Base-by-base conservation (phyloP, 2,113 vertebrate genomes). In the Myiozetetes cayanensis region DNA sequence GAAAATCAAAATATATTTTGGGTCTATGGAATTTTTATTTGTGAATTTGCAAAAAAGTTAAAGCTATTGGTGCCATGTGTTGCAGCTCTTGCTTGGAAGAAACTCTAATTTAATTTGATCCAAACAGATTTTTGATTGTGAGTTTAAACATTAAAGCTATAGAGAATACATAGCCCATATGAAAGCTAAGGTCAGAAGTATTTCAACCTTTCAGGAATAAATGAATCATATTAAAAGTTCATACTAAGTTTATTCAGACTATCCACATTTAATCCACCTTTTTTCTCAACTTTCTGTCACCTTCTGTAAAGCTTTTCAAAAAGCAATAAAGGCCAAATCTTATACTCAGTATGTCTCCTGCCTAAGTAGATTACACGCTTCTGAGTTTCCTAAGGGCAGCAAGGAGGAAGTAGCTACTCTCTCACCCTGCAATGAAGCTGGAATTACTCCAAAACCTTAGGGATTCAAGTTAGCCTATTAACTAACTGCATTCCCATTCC, bases 361-460 rank as follows among this genome's bases (percentile, higher is more conserved):
- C 31, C 58, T 89, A 92, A 88, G 50, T 49, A 74, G 62, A 91
- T 87, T 80, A 90, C 65, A 80, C 0, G 1, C 46, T 76, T 74
- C 76, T 55, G 85, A 85, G 65, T 80, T 94, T 97, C 90, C 78
- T 83, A 77, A 84, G 75, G 90, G 79, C 87, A 92, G 63, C 72
- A 92, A 77, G 53, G 75, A 86, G 68, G 82, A 97, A 95, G 52
- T 79, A 77, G 67, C 67, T 84, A 22, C 65, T 67, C 39, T 81
- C 89, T 85, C 73, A 85, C 58, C 20, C 92, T 18, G 10, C 75
- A 70, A 0, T 24, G 68, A 94, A 90, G 75, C 46, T 96, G 89
- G 75, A 85, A 80, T 85, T 59, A 62, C 11, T 95, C 79, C 85
- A 96, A 88, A 81, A 61, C 76, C 76, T 76, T 28, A 52, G 65